Evolutionary conservation across 64 coral and sea anemone species (phyloP).

Genomic region (Cladopsammia gracilis): DNA sequence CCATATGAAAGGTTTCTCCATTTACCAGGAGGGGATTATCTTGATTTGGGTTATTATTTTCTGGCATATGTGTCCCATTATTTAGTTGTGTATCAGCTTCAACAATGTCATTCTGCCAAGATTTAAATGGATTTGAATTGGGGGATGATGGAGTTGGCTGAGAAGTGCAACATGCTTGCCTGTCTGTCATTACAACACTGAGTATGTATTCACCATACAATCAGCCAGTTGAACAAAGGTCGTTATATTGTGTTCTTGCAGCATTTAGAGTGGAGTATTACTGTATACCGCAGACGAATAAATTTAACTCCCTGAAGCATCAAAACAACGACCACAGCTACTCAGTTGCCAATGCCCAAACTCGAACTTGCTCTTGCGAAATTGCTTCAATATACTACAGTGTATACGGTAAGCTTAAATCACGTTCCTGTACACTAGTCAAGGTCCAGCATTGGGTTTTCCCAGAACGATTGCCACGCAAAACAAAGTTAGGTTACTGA

Average conservation of each 20-base stretch:
- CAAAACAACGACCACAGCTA: neutral
- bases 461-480: neutral
- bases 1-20: conserved; percentile 3
- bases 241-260: neutral
- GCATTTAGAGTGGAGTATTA: neutral
- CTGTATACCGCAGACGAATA: neutral
- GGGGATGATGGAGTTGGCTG: conserved; percentile 30
- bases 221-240: neutral
- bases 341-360: neutral
- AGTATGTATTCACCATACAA: neutral
- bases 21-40: neutral
- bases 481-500: neutral
- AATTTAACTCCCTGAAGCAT: neutral
- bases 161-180: conserved; percentile 10
- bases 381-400: too few species aligned
- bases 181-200: conserved; percentile 4
- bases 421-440: neutral
- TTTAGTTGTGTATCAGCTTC: neutral
- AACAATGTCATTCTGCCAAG: neutral
- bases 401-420: too few species aligned
- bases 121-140: conserved; percentile 30
- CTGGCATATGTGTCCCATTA: neutral
- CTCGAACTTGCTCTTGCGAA: neutral
- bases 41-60: conserved; percentile 45
- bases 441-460: neutral